Base-by-base conservation (phyloP, 37 sponge, comb jelly and placozoan genomes). In the Halichondria panicea region DNA sequence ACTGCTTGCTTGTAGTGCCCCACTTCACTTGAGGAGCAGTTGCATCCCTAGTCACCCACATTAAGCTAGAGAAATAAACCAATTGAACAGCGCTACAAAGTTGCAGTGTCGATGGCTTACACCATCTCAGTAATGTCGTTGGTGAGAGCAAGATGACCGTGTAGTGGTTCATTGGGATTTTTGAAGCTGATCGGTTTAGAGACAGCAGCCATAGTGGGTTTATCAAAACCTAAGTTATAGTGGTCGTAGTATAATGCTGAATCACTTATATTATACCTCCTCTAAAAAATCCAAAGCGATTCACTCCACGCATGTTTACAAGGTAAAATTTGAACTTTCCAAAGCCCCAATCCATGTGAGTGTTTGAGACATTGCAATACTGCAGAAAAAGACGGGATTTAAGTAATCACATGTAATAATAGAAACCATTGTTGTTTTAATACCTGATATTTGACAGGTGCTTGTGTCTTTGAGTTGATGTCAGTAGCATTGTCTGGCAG, bases 91-190 rank as follows among this genome's bases (percentile, higher is more conserved):
- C n/a, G n/a, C n/a, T n/a, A n/a, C n/a, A n/a, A n/a, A n/a, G n/a
- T n/a, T n/a, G n/a, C n/a, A n/a, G n/a, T n/a, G n/a, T n/a, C n/a
- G n/a, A n/a, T n/a, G n/a, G 43, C 77, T 81, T 61, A 87, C 85
- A 64, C 34, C 72, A 88, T 88, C 45, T 88, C 68, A 3, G 76
- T 72, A 32, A 35, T 42, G 60, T 72, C 45, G 31, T 64, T 54
- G 34, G 83, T 82, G 43, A 82, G 82, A 0, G 88, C 77, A 30
- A 88, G 71, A 60, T 88, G 88, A 5, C 63, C 72, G 39, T 88
- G 88, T 2, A 88, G 83, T 9, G 83, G 82, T 36, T 88, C 83
- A 32, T 88, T 88, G 35, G 75, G 75, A 73, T 88, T 88, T 53
- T 43, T 61, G 53, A 88, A 88, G 22, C 41, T 32, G 28, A 88